A percentile compares a stretch with the other conserved stretches of the same genome.
phyloP scores from a whole-genome alignment of 1,140 invertebrate genomes.

The Uloborus diversus region DNA sequence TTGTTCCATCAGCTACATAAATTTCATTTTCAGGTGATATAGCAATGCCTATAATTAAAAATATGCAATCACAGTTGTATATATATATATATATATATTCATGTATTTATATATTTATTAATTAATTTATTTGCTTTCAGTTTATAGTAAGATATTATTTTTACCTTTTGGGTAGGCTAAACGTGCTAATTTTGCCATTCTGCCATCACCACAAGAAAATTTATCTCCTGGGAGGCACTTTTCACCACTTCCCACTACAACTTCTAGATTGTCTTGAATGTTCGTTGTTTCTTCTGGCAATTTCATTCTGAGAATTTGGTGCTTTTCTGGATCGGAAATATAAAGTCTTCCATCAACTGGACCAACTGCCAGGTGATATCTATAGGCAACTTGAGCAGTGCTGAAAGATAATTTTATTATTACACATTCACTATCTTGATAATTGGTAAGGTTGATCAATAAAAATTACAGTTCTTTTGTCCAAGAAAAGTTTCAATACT shows the following conservation, averaged over 20 bases:
- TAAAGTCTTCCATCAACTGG: slow-evolving; percentile 94
- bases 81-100: no score
- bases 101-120: neutral
- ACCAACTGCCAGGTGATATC: slow-evolving; percentile 94
- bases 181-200: slow-evolving; percentile 87
- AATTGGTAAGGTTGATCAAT: neutral
- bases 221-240: slow-evolving; percentile 93
- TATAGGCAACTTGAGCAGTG: slow-evolving; percentile 90
- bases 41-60: slow-evolving; percentile 73
- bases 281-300: slow-evolving; percentile 79
- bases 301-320: slow-evolving; percentile 71
- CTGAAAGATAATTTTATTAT: slow-evolving; percentile 65
- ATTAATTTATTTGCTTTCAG: neutral
- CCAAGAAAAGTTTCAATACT: no score
- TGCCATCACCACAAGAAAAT: slow-evolving; percentile 91
- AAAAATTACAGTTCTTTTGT: no score
- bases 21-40: slow-evolving; percentile 86
- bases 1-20: slow-evolving; percentile 94
- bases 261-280: slow-evolving; percentile 84
- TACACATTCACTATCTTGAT: neutral
- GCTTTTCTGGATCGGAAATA: slow-evolving; percentile 91
- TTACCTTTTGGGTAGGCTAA: slow-evolving; percentile 91
- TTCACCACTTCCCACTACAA: slow-evolving; percentile 93
- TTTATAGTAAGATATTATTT: no score
- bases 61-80: no score